Base-by-base conservation (phyloP, 2,113 vertebrate species). In the Bubo scandiacus region DNA sequence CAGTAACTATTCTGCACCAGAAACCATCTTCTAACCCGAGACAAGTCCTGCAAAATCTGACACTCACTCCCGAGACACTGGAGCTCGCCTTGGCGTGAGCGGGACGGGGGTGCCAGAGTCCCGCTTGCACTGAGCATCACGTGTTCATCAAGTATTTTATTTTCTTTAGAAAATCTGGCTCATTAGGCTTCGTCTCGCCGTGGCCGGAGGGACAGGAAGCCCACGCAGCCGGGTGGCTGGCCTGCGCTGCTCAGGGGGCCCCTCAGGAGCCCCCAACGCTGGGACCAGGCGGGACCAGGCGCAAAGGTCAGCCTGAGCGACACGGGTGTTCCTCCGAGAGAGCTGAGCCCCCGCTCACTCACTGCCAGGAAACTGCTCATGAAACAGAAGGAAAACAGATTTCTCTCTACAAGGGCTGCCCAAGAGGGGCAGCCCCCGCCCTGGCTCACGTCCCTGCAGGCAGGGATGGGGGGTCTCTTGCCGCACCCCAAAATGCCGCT, bases 51-150 rank as follows among this genome's bases (percentile, higher is more conserved):
- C 58, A 43, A 29, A 14, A 7, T 1, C 38, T 66, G 32, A 18
- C 7, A 16, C 42, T 32, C 3, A 1, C 21, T 51, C 15, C 17
- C 71, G 57, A 4, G 42, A 11, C 55, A 22, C 36, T 1, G 1
- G 9, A 3, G 27, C 42, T 85, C 5, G 0, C 21, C 58, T 4
- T 3, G 38, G 40, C 2, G 1, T 1, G 18, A 34, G 42, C 0
- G 1, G 81, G 38, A 52, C 0, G 0, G 40, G 45, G 45, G 6
- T 30, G 12, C 36, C 55, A 8, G 36, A 27, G 42, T 8, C 62
- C 73, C 1, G 5, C 26, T 12, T 17, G 34, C 26, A 30, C 62
- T 6, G 20, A 71, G 57, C 45, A 22, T 15, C 51, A 7, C 1
- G 1, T 21, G 29, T 19, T 80, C n/a, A 10, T 42, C 38, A 7